Conservation (phyloP, 2,888 invertebrate species). For the Sceliomorpha sp. region DNA sequence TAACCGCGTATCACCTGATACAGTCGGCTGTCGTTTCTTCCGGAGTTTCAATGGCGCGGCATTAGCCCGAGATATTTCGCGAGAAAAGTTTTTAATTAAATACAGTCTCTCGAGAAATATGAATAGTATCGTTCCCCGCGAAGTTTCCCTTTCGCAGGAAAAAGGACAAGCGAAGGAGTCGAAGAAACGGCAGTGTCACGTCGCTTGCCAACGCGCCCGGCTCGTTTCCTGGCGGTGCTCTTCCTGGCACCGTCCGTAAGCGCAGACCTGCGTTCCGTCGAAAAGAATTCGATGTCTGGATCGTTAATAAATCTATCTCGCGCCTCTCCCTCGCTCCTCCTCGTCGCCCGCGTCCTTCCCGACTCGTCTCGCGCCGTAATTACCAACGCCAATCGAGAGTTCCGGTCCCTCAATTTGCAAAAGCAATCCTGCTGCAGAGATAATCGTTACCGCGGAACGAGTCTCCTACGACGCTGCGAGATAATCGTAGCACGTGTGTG, state of each 20-base stretch:
- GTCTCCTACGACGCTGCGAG: slow-evolving; percentile 46
- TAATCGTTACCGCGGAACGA: slow-evolving; percentile 57
- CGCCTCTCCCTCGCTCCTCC: slow-evolving; percentile 24
- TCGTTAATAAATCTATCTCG: slow-evolving; percentile 41
- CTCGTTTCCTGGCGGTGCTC: no score
- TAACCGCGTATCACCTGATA: slow-evolving; percentile 20
- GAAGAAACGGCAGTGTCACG: no score
- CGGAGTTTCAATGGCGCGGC: not conserved
- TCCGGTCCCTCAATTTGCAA: slow-evolving; percentile 55
- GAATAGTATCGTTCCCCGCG: not conserved
- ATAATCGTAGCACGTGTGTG: slow-evolving; percentile 49
- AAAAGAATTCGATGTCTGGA: slow-evolving; percentile 21
- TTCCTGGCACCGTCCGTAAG: no score
- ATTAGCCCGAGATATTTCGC: not conserved
- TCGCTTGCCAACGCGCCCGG: no score
- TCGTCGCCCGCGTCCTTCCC: slow-evolving; percentile 32
- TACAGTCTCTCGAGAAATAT: slow-evolving; percentile 1
- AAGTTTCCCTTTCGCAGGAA: not conserved
- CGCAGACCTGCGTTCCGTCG: no score
- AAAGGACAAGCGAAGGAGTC: no score
- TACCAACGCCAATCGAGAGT: slow-evolving; percentile 47
- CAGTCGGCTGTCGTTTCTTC: slow-evolving; percentile 11
- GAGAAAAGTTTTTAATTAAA: slow-evolving; percentile 30
- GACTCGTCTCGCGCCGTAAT: no score
- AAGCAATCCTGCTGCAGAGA: slow-evolving; percentile 51